Conservation (phyloP, 2,113 vertebrate species). For the Xenopus borealis region DNA sequence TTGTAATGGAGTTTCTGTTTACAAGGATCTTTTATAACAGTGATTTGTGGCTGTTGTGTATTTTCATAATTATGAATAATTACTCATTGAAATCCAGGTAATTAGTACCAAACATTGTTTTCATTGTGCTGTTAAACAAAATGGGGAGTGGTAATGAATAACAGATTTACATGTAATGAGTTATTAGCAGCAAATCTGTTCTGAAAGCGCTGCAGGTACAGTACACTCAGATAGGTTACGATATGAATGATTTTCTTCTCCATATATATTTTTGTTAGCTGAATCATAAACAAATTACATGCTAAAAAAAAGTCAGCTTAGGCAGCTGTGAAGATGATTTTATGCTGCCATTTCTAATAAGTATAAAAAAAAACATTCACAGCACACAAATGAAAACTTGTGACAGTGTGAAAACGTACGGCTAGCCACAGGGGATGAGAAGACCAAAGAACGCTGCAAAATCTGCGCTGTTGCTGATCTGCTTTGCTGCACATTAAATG, state of each 20-base stretch:
- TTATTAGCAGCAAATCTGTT: too few relatives aligned
- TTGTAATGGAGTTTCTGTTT: too few relatives aligned
- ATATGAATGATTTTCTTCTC: not conserved
- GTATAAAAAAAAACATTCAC: slow-evolving; percentile 41
- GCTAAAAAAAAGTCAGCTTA: slow-evolving; percentile 30
- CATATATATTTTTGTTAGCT: slow-evolving; percentile 16
- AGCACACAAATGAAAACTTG: slow-evolving; percentile 39
- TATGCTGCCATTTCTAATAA: not conserved
- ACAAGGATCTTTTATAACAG: too few relatives aligned
- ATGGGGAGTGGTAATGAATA: too few relatives aligned
- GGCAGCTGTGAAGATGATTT: not conserved
- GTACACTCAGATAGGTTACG: not conserved
- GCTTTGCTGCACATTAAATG: slow-evolving; percentile 22
- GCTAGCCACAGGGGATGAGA: slow-evolving; percentile 35
- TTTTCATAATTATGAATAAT: too few relatives aligned
- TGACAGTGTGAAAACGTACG: slow-evolving; percentile 38
- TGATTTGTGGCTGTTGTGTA: too few relatives aligned
- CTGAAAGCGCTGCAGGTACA: too few relatives aligned
- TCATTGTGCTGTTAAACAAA: too few relatives aligned
- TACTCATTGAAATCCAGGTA: too few relatives aligned
- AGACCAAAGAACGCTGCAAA: slow-evolving; percentile 31
- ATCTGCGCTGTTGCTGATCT: slow-evolving; percentile 28
- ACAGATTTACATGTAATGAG: too few relatives aligned
- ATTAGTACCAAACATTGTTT: too few relatives aligned
- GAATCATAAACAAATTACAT: slow-evolving; percentile 42